Conservation (phyloP, 2,797 vertebrate species). For the Diplodus sargus region DNA sequence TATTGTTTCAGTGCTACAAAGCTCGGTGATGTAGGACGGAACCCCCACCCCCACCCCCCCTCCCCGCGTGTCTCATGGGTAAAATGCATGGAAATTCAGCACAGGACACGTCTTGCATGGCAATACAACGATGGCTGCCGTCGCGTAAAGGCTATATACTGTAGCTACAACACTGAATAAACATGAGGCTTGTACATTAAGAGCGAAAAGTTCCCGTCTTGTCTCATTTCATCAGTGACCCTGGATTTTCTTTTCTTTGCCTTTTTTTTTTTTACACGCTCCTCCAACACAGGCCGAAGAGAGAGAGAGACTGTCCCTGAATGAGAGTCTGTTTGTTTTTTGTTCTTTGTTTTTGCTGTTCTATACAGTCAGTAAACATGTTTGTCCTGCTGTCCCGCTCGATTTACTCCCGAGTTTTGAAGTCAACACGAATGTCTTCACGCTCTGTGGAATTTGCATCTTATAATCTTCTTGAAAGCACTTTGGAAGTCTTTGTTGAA, state of each 20-base stretch:
- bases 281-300: constrained; percentile 41
- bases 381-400: constrained; percentile 21
- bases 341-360: constrained; percentile 13
- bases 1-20: constrained; percentile 75
- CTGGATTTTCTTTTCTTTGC: not conserved
- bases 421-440: constrained; percentile 59
- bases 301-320: constrained; percentile 70
- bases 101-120: constrained; percentile 77
- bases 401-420: constrained; percentile 12
- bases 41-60: constrained; percentile 3
- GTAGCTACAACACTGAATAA: constrained; percentile 78
- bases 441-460: constrained; percentile 93
- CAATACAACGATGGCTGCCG: constrained; percentile 77
- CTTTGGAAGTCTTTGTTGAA: constrained; percentile 99
- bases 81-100: constrained; percentile 75
- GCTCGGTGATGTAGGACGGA: constrained; percentile 69
- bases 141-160: constrained; percentile 70
- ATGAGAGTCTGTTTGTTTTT: constrained; percentile 47
- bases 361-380: constrained; percentile 43
- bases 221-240: constrained; percentile 39
- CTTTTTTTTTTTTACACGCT: constrained; percentile 35
- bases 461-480: constrained; percentile 97
- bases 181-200: constrained; percentile 76
- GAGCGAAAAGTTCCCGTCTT: constrained; percentile 32
- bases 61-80: constrained; percentile 58